Base-by-base conservation (phyloP, 1,140 invertebrate species). In the Chlorops oryzae region DNA sequence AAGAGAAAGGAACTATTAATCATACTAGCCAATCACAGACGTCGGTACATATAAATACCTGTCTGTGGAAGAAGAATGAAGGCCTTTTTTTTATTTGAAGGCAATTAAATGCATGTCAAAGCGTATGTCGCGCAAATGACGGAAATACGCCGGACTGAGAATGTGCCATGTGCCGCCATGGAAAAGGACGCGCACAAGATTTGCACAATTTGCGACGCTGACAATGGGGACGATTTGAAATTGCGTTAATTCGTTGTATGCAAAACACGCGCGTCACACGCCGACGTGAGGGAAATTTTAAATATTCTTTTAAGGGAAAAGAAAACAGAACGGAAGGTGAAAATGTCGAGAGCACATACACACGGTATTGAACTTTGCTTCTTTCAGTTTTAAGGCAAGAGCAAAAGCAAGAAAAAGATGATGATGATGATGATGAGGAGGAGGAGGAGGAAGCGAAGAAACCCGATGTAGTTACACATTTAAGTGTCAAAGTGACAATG, bases 61-160 rank as follows among this genome's bases (percentile, higher is more conserved):
- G n/a, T n/a, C n/a, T n/a, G 34, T 13, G 32, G 34, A 5, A 24
- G 38, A n/a, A n/a, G 32, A 20, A 35, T 41, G 37, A 51, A 56
- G 53, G 34, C 38, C 34, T 24, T 43, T 39, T 48, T 47, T 28
- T 50, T 18, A 34, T 43, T 32, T 55, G 50, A 57, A 66, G 63
- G 63, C 63, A 66, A 66, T 66, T 66, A 66, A 66, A 66, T 66
- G 63, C 63, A 66, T 66, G 63, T 66, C 63, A 66, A 66, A 66
- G 63, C 63, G 63, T 66, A 61, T 34, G 41, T 32, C 32, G 28
- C 20, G 44, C 24, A 13, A 40, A 50, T 47, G 47, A 46, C 43
- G 56, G 47, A 55, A 57, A 47, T 50, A 50, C 44, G 41, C 13
- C 21, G 41, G 23, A 43, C 41, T n/a, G n/a, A n/a, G n/a, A n/a